Conservation (phyloP, 2,797 vertebrate species). For the Knipowitschia caucasica region DNA sequence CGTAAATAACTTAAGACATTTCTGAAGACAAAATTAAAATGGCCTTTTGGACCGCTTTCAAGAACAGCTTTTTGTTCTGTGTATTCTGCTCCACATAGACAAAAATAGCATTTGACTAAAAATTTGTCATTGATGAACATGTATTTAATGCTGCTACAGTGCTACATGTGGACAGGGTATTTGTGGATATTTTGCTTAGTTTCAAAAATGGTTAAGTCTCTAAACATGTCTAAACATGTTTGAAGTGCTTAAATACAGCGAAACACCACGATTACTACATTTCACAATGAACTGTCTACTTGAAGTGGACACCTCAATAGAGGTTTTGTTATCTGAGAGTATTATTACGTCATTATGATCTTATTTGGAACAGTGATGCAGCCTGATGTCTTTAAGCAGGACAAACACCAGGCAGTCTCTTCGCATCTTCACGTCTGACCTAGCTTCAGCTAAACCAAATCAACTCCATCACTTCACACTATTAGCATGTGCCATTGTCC, state of each 20-base stretch:
- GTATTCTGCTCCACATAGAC: background rate
- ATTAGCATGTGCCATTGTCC: constrained; percentile 5
- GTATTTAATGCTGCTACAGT: background rate
- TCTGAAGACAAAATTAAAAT: constrained; percentile 9
- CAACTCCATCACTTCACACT: background rate
- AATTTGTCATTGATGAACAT: background rate
- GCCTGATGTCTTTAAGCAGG: constrained; percentile 38
- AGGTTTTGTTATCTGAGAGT: constrained; percentile 30
- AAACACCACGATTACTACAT: no score
- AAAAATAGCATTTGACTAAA: constrained; percentile 8
- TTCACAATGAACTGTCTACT: background rate
- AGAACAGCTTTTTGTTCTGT: background rate
- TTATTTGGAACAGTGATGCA: constrained; percentile 47
- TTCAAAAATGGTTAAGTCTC: no score
- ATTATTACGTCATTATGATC: constrained; percentile 54
- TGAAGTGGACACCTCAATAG: background rate
- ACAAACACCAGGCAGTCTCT: constrained; percentile 37
- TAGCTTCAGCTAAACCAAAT: constrained; percentile 27
- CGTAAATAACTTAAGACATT: constrained; percentile 1
- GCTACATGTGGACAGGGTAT: constrained; percentile 13
- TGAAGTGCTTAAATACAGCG: no score
- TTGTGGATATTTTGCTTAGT: constrained; percentile 18
- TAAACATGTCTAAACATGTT: no score
- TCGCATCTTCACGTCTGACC: constrained; percentile 29
- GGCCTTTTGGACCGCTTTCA: constrained; percentile 10